Conservation (phyloP, 2,888 invertebrate genomes). For the Thecocarcelia acutangulata region DNA sequence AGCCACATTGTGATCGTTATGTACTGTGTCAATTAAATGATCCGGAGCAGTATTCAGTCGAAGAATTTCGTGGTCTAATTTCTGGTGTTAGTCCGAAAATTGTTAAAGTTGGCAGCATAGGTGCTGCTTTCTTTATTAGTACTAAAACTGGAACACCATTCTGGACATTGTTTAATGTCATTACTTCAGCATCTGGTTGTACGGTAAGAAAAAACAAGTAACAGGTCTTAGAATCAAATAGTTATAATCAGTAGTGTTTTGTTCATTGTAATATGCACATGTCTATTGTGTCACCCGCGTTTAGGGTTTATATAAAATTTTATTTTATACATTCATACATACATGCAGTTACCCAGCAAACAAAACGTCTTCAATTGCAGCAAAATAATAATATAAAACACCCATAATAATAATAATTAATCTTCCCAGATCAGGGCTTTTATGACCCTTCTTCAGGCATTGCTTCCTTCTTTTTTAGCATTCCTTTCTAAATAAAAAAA, state of each 20-base stretch:
- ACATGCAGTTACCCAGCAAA: too few species aligned
- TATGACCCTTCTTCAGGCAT: too few species aligned
- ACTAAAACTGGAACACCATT: slow-evolving; percentile 88
- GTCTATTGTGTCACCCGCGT: too few species aligned
- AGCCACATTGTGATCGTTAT: slow-evolving; percentile 89
- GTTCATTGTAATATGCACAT: too few species aligned
- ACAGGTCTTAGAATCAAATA: slow-evolving; percentile 1
- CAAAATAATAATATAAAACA: too few species aligned
- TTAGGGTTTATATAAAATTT: too few species aligned
- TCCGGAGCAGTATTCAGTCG: slow-evolving; percentile 82
- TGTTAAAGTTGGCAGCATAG: slow-evolving; percentile 88
- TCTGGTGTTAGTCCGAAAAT: slow-evolving; percentile 88
- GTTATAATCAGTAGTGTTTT: background rate
- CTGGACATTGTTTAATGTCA: slow-evolving; percentile 89
- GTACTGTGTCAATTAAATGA: slow-evolving; percentile 90
- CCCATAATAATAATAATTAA: too few species aligned
- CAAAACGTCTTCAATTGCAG: too few species aligned
- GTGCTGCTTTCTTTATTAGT: slow-evolving; percentile 89
- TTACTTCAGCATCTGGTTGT: slow-evolving; percentile 88
- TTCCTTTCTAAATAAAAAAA: too few species aligned
- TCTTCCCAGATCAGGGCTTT: too few species aligned
- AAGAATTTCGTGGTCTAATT: slow-evolving; percentile 82
- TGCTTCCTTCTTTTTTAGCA: too few species aligned
- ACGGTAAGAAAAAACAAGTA: slow-evolving; percentile 83
- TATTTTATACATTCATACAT: too few species aligned